Conservation (phyloP, 2,888 invertebrate genomes). For the Eupithecia centaureata region DNA sequence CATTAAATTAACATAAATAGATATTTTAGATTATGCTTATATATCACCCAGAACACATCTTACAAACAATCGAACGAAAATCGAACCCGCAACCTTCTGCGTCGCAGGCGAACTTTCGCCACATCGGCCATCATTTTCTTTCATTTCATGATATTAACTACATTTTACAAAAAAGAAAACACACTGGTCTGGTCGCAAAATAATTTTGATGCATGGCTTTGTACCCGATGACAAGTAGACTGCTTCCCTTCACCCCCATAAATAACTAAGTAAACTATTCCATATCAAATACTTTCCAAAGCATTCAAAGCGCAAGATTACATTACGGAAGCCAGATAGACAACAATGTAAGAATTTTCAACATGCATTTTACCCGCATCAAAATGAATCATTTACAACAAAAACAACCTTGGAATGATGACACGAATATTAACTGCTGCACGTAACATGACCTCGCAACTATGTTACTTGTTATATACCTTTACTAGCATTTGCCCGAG, state of each 20-base stretch:
- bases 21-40: too few species aligned
- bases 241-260: not conserved
- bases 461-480: slow-evolving; percentile 24
- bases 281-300: slow-evolving; percentile 17
- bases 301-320: slow-evolving; percentile 19
- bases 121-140: too few species aligned
- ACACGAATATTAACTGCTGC: slow-evolving; percentile 46
- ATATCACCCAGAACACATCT: too few species aligned
- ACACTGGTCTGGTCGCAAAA: too few species aligned
- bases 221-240: not conserved
- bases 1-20: too few species aligned
- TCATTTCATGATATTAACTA: too few species aligned
- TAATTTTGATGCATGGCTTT: not conserved
- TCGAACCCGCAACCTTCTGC: too few species aligned
- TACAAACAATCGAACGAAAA: too few species aligned
- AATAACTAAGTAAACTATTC: slow-evolving; percentile 18
- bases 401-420: slow-evolving; percentile 56
- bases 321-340: slow-evolving; percentile 27
- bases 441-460: slow-evolving; percentile 45
- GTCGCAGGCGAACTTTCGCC: too few species aligned
- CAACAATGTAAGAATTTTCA: slow-evolving; percentile 48
- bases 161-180: not conserved
- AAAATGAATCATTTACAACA: slow-evolving; percentile 54
- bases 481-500: not conserved
- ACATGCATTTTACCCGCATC: slow-evolving; percentile 49